Conservation (phyloP, 2,888 invertebrate species). For the Bugula neritina region DNA sequence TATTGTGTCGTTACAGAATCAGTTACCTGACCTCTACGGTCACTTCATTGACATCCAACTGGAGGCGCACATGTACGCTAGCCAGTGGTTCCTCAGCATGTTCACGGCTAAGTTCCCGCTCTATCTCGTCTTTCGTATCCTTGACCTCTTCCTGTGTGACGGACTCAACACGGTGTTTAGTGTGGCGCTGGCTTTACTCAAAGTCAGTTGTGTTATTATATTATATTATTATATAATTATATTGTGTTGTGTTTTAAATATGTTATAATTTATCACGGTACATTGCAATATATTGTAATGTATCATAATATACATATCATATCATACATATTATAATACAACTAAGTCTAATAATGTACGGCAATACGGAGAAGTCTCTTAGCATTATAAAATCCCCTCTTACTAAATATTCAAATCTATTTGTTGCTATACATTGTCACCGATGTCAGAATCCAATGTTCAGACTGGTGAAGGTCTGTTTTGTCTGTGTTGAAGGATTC, state of each 20-base stretch:
- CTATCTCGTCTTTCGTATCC: slow-evolving; percentile 90
- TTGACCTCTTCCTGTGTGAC: slow-evolving; percentile 82
- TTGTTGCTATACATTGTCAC: no score
- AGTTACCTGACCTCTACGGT: slow-evolving; percentile 54
- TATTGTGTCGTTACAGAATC: slow-evolving; percentile 55
- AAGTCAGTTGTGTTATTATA: slow-evolving; percentile 61
- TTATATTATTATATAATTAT: neutral
- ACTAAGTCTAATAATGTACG: neutral
- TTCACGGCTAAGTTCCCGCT: slow-evolving; percentile 98
- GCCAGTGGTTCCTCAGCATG: slow-evolving; percentile 99
- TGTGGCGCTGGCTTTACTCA: slow-evolving; percentile 86
- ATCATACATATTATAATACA: neutral
- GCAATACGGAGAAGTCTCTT: no score
- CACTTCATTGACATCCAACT: slow-evolving; percentile 67
- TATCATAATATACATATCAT: neutral
- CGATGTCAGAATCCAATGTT: no score
- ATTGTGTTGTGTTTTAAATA: neutral
- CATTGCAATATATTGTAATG: neutral
- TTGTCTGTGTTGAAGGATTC: no score
- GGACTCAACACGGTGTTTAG: slow-evolving; percentile 93
- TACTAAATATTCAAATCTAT: no score
- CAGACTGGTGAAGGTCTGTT: no score
- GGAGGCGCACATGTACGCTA: slow-evolving; percentile 98
- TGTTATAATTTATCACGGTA: neutral
- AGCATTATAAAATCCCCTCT: no score